These are phyloP conservation scores for Alligator mississippiensis DNA, from an alignment of 2,113 vertebrate species.

Conservation along the genomic window DNA sequence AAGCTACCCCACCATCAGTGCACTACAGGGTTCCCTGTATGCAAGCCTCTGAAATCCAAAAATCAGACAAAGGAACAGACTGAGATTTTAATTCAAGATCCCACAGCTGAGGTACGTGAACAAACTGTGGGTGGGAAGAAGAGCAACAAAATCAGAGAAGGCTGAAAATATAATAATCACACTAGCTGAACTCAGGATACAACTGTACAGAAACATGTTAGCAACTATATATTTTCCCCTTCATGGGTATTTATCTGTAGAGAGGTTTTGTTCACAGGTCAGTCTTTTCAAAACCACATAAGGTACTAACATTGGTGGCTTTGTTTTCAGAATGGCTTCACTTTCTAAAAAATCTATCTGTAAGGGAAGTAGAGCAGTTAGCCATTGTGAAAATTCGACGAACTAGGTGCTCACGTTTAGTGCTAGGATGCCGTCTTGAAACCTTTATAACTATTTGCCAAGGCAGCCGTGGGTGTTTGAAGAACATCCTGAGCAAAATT, in stretches of 20 bases:
- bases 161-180: neutral
- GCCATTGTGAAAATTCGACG: neutral
- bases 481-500: neutral
- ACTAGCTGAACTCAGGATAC: neutral
- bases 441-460: neutral
- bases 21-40: fast-evolving
- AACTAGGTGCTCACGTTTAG: fast-evolving
- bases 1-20: neutral
- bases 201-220: neutral
- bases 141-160: neutral
- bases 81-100: fast-evolving
- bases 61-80: fast-evolving
- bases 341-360: neutral
- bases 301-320: neutral
- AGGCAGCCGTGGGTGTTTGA: neutral
- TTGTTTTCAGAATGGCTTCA: neutral
- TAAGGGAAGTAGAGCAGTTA: no score
- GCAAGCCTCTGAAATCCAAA: fast-evolving
- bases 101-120: no score
- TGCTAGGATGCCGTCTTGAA: neutral
- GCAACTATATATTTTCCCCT: fast-evolving
- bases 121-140: neutral
- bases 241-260: fast-evolving
- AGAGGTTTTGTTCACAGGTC: neutral
- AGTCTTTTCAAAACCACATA: neutral